Evolutionary conservation across 2,113 vertebrate species (phyloP), one percentile per base, ranked within the genome.

Genomic region (Prinia subflava): DNA sequence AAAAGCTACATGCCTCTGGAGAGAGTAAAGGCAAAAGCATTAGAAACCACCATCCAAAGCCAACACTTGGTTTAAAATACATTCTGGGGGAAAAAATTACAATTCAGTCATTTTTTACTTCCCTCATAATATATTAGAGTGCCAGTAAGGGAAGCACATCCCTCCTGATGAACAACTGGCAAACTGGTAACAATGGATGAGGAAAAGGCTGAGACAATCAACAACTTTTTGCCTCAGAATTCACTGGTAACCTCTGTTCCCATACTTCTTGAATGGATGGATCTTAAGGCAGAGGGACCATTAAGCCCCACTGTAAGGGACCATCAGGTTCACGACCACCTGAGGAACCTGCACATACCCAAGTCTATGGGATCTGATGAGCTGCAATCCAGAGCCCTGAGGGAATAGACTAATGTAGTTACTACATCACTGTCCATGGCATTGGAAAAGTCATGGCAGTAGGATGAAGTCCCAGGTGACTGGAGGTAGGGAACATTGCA

Each of bases 161-260:
- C 13, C 22, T 23, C 20, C 15, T 9, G 37, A 78, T 9, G 41
- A 74, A 60, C 11, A 9, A 47, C 30, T 35, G 50, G 21, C 15
- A 37, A 82, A 79, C 13, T 55, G 16, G 8, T n/a, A 71, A 68
- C 16, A 59, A 46, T 0, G 0, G 39, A 62, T 4, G 2, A 77
- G 18, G 33, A 65, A 31, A 22, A 73, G 49, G 37, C 11, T 69
- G 60, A 84, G 19, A 11, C 19, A 77, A 18, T 35, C 24, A 53
- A 63, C 6, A 37, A 8, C 9, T 35, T 77, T 87, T 68, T 77
- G 33, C 25, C 79, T 69, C 62, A 24, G n/a, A 63, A 19, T 50
- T 73, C 69, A 59, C 24, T n/a, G 24, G 19, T 30, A 84, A 8
- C 10, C 13, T 60, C 33, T 74, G 8, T 50, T 46, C n/a, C 24